phyloP scores from a whole-genome alignment of 53 echinoderm and acorn worm genomes.

The Echinarachnius parma region DNA sequence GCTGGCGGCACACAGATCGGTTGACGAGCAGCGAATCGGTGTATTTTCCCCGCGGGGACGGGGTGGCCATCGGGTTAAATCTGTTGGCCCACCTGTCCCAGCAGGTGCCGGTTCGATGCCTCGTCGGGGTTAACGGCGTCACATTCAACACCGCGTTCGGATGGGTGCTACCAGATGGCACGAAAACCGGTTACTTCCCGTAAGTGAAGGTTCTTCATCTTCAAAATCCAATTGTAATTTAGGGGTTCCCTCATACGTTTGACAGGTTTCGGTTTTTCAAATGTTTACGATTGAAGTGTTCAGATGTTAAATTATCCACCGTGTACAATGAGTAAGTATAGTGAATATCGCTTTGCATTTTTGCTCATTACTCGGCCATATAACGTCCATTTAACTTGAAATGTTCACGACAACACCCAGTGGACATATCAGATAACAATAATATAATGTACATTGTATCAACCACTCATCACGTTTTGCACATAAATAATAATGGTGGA shows the following conservation, averaged over 20 bases:
- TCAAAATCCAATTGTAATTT: not conserved
- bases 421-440: no score
- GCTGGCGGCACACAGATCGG: no score
- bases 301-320: not conserved
- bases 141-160: constrained; percentile 26
- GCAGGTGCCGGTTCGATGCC: constrained; percentile 22
- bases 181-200: constrained; percentile 19
- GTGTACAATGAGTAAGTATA: not conserved
- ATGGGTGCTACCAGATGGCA: constrained; percentile 19
- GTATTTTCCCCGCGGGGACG: constrained; percentile 17
- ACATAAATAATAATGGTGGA: no score
- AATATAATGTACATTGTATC: no score
- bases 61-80: constrained; percentile 3
- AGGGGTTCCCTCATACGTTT: no score
- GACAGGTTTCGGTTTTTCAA: no score
- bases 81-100: constrained; percentile 1
- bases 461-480: no score
- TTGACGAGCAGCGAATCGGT: constrained; percentile 23
- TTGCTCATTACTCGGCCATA: no score
- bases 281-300: no score
- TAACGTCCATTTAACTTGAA: no score
- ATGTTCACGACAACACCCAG: no score
- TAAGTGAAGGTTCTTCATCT: constrained; percentile 1
- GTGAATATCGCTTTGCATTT: no score
- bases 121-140: constrained; percentile 32